phyloP scores from a whole-genome alignment of 2,113 vertebrate genomes.

The Casuarius casuarius region DNA sequence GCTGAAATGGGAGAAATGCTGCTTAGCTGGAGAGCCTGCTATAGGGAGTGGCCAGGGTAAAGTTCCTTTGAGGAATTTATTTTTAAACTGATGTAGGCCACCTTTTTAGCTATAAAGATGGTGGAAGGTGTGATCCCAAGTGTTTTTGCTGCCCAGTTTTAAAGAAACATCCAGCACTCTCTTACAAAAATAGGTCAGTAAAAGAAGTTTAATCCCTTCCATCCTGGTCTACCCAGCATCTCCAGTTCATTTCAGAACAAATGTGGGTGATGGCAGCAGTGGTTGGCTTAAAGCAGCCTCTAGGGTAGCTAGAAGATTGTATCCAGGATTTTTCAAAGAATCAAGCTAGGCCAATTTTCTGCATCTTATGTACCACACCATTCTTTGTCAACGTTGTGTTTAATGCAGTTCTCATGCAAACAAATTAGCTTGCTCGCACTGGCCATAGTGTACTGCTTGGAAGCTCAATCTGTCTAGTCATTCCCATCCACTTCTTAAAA shows the following conservation, averaged over 20 bases:
- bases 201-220: neutral
- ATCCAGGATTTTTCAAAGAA: slow-evolving; percentile 6
- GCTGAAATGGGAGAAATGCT: slow-evolving; percentile 15
- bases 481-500: neutral
- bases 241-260: neutral
- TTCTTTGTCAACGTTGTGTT: neutral
- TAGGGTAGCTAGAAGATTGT: slow-evolving; percentile 52
- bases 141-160: slow-evolving; percentile 35
- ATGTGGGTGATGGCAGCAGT: neutral
- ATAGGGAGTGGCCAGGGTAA: neutral
- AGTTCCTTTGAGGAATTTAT: slow-evolving; percentile 30
- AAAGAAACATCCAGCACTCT: neutral
- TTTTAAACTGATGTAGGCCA: slow-evolving; percentile 40
- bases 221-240: neutral
- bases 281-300: slow-evolving; percentile 27
- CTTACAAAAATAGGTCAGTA: neutral
- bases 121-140: slow-evolving; percentile 14
- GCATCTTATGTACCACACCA: neutral
- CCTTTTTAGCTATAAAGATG: slow-evolving; percentile 31
- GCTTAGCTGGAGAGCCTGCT: neutral
- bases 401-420: neutral
- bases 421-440: neutral
- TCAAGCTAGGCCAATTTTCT: neutral
- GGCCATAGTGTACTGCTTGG: neutral
- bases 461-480: neutral